Percentiles rank a stretch among this genome's conserved stretches.
Conservation (phyloP, 2,113 vertebrate genomes). For the Ochotona curzoniae region DNA sequence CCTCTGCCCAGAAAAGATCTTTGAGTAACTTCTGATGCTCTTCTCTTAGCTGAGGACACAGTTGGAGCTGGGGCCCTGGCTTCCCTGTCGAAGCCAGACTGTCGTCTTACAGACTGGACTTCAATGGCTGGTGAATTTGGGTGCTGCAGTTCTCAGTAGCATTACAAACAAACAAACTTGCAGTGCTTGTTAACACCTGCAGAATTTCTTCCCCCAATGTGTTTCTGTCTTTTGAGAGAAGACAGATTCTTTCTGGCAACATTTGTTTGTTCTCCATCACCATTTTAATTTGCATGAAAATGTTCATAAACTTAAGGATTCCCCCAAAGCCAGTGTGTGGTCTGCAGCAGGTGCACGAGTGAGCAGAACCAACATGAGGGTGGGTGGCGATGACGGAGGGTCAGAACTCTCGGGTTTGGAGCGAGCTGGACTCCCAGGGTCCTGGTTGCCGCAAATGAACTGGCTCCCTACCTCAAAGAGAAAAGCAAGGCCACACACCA, state of each 20-base stretch:
- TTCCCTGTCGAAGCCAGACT: no score
- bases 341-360: not conserved
- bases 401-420: not conserved
- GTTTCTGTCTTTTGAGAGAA: not conserved
- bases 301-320: not conserved
- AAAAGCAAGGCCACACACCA: not conserved
- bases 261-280: not conserved
- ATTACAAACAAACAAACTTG: no score
- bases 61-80: not conserved
- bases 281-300: not conserved
- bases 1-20: not conserved
- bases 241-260: not conserved
- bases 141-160: not conserved
- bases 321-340: not conserved
- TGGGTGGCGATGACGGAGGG: accelerated
- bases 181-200: not conserved
- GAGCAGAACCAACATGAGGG: not conserved
- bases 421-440: not conserved
- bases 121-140: not conserved
- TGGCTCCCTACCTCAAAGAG: not conserved
- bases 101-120: not conserved
- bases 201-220: not conserved
- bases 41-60: not conserved
- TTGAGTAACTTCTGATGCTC: not conserved
- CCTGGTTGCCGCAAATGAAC: not conserved